These are phyloP conservation scores for Tetragonisca angustula DNA, from an alignment of 2,888 invertebrate species.

Conservation along the genomic window DNA sequence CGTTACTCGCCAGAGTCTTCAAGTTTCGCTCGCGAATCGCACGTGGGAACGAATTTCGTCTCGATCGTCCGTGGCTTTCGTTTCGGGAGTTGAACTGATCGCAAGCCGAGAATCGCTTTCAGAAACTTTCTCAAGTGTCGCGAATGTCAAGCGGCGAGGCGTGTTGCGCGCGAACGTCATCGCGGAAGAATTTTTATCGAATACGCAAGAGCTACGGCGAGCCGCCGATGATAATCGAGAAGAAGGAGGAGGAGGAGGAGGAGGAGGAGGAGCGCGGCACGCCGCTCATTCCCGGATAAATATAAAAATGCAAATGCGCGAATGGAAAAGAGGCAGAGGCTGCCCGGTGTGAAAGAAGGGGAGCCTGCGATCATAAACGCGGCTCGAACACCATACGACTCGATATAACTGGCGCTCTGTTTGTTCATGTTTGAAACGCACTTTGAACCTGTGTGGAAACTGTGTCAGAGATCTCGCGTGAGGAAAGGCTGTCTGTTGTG, in stretches of 20 bases:
- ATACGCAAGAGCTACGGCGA: conserved; percentile 40
- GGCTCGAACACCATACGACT: conserved; percentile 52
- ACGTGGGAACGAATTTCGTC: too few relatives aligned
- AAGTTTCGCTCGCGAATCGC: neutral
- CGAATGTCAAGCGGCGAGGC: neutral
- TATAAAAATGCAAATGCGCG: conserved; percentile 80
- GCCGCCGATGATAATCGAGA: conserved; percentile 56
- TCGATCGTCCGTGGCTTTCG: too few relatives aligned
- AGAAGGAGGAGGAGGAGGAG: conserved; percentile 24
- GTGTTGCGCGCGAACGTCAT: conserved; percentile 33
- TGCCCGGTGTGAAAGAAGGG: conserved; percentile 41
- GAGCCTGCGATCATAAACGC: conserved; percentile 68
- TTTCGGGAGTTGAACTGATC: too few relatives aligned
- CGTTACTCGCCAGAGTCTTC: neutral
- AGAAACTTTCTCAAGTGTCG: conserved; percentile 13
- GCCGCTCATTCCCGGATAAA: conserved; percentile 74
- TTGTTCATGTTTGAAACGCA: conserved; percentile 28
- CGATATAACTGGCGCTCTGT: conserved; percentile 22
- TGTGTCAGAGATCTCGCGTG: conserved; percentile 43
- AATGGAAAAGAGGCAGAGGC: conserved; percentile 42
- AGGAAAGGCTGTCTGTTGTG: too few relatives aligned
- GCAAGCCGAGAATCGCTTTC: neutral
- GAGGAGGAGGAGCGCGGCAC: conserved; percentile 42
- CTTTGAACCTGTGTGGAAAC: conserved; percentile 63
- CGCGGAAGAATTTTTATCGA: conserved; percentile 54